These are phyloP conservation scores for Fistularia commersonii DNA, from an alignment of 2,797 vertebrate species.

Conservation along the genomic window DNA sequence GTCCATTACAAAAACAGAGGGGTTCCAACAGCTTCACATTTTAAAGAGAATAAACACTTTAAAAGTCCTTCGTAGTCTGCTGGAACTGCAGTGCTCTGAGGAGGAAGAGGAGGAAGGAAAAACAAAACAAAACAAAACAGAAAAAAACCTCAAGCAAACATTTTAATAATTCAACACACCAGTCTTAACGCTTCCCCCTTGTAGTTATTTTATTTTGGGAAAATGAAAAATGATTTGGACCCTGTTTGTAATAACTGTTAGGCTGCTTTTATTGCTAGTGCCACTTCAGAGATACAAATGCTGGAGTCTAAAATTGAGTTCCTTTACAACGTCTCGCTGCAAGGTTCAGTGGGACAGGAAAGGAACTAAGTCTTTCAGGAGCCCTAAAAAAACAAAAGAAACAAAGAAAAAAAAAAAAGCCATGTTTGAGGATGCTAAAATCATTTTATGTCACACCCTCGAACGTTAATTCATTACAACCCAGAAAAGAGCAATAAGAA, in stretches of 20 bases:
- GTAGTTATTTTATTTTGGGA: constrained; percentile 24
- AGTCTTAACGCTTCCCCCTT: constrained; percentile 23
- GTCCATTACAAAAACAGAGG: constrained; percentile 40
- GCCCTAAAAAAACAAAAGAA: constrained; percentile 15
- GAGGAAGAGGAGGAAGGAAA: constrained; percentile 5
- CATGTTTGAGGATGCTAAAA: constrained; percentile 31
- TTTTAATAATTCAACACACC: constrained; percentile 31
- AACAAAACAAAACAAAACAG: not conserved
- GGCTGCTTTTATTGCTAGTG: constrained; percentile 71
- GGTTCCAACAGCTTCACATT: constrained; percentile 63
- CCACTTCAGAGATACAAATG: constrained; percentile 43
- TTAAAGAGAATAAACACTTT: constrained; percentile 54
- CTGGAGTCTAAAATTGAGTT: not conserved
- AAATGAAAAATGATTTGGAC: constrained; percentile 50
- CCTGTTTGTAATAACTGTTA: constrained; percentile 53
- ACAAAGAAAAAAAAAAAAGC: constrained; percentile 13
- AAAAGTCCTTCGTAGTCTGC: constrained; percentile 56
- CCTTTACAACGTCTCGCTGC: constrained; percentile 6
- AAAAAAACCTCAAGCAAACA: constrained; percentile 9
- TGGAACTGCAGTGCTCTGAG: constrained; percentile 45
- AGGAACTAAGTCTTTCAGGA: constrained; percentile 34
- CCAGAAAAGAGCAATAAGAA: constrained; percentile 51
- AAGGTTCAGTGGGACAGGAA: constrained; percentile 12
- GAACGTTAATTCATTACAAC: constrained; percentile 59
- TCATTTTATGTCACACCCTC: constrained; percentile 46